These are phyloP conservation scores for Glossophaga mutica DNA, from an alignment of 2,797 vertebrate genomes.

Conservation along the genomic window DNA sequence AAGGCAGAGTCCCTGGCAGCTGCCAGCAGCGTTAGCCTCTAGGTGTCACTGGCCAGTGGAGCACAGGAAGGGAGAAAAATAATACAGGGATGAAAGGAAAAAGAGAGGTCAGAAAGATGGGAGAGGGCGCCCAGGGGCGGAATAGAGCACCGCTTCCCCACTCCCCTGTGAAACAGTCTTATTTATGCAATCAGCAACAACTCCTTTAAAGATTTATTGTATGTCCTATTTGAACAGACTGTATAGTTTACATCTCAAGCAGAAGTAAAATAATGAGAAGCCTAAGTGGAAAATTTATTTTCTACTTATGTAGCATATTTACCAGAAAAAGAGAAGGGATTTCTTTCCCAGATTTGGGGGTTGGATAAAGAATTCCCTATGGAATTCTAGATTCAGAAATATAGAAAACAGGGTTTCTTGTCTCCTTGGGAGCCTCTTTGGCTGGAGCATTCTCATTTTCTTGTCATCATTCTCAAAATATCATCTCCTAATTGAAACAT, in stretches of 20 bases:
- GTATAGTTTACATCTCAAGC: not conserved
- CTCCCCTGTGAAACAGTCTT: not conserved
- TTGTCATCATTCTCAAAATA: conserved; percentile 26
- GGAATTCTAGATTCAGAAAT: not conserved
- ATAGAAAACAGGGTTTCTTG: not conserved
- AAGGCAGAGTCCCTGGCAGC: not conserved
- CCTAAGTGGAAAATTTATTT: not conserved
- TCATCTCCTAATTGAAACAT: not conserved
- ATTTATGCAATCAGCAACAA: not conserved
- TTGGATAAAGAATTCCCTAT: not conserved
- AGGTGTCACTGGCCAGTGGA: not conserved
- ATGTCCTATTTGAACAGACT: not conserved
- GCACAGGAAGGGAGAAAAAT: not conserved
- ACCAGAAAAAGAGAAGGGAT: not conserved
- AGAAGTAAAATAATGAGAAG: not conserved
- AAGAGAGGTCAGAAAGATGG: not conserved
- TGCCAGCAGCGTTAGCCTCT: not conserved
- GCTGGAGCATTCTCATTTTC: too few relatives aligned
- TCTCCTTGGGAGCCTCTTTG: not conserved
- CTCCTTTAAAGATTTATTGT: not conserved
- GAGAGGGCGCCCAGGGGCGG: not conserved
- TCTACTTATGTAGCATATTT: not conserved
- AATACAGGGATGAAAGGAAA: not conserved
- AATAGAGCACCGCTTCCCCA: not conserved
- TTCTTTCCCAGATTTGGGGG: not conserved